Evolutionary conservation across 2,113 vertebrate genomes (phyloP).

Genomic region (Coturnix japonica): DNA sequence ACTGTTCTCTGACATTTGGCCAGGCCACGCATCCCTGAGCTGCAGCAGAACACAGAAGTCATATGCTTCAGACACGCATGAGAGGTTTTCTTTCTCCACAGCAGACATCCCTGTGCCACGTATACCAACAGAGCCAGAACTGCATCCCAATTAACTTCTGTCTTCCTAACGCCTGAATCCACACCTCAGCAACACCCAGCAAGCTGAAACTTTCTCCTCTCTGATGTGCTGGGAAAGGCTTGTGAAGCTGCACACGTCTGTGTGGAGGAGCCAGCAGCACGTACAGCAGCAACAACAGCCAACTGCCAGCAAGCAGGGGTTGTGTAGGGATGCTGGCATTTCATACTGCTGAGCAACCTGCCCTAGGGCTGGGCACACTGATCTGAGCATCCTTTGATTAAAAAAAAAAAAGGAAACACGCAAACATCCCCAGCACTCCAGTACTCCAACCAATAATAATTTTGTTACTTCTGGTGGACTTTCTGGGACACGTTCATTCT

Average conservation of each 20-base stretch:
- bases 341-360: accelerated
- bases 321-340: accelerated
- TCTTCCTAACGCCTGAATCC: accelerated
- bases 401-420: not conserved
- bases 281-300: accelerated
- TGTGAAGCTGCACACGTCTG: accelerated
- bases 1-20: not conserved
- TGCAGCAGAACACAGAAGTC: not conserved
- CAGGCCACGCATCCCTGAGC: not conserved
- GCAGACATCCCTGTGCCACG: accelerated
- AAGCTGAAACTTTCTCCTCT: not conserved
- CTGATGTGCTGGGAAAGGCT: not conserved
- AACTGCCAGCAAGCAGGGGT: accelerated
- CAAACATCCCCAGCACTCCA: not conserved
- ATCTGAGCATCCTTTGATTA: accelerated
- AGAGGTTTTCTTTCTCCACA: not conserved
- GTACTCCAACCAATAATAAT: not conserved
- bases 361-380: not conserved
- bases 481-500: not conserved
- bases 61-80: accelerated
- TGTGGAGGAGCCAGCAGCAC: accelerated
- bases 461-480: not conserved
- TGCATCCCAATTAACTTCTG: accelerated
- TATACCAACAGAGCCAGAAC: accelerated
- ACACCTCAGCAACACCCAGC: accelerated